Base-by-base conservation (phyloP, 1,140 invertebrate species). In the Pantala flavescens region DNA sequence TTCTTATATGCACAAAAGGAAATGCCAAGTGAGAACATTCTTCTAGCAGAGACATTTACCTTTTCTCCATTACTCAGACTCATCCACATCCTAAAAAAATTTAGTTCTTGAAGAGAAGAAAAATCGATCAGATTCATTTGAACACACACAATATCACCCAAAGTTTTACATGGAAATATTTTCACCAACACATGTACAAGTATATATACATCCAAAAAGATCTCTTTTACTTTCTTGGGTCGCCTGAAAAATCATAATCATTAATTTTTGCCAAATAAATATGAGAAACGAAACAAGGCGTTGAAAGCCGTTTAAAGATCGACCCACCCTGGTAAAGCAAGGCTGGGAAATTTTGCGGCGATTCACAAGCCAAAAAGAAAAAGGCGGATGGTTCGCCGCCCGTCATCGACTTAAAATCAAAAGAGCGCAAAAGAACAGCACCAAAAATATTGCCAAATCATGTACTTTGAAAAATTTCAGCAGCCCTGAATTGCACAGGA, bases 241-340 rank as follows among this genome's bases (percentile, higher is more conserved):
- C 3, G n/a, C 16, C 49, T 21, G n/a, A 19, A 63, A 63, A 63
- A 63, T 16, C 49, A 63, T 63, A 63, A 63, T 16, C 49, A 63
- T 63, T 63, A 63, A 19, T 63, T 63, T 63, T 63, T 63, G 49
- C 16, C 49, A 63, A 63, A 63, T 63, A 63, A 63, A 63, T 63
- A 63, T 63, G n/a, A 21, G n/a, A 12, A 21, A 63, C 14, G 16
- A 21, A 63, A 63, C 14, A 63, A 63, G 14, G 49, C 49, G 12
- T 5, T 63, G 49, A 63, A 63, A 63, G 49, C 49, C 49, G 49
- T 63, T 63, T 63, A 63, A 63, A 63, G 12, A 63, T 63, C 49
- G 12, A 63, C 49, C 49, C 49, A 63, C 49, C 49, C 49, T 63
- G 49, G 49, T 63, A 63, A 36, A 36, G 49, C 49, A 63, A 63